A percentile compares a stretch with the other conserved stretches of the same genome.
phyloP scores from a whole-genome alignment of 2,888 invertebrate species.

The Lagria hirta region DNA sequence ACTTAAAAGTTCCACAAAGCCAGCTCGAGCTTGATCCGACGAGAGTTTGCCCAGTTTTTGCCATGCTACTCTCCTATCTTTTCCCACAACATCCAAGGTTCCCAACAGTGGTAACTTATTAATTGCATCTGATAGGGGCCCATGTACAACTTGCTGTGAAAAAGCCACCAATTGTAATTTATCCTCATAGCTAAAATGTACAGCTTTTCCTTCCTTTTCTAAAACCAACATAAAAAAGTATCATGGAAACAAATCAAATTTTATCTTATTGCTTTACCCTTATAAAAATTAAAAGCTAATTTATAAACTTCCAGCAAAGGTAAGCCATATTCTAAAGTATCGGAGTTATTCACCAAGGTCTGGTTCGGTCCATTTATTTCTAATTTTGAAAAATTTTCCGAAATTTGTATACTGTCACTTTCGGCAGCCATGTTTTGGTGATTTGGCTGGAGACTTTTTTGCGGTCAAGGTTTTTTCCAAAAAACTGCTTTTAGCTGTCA shows the following conservation, averaged over 20 bases:
- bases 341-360: slow-evolving; percentile 25
- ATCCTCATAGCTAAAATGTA: slow-evolving; percentile 92
- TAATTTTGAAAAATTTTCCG: slow-evolving; percentile 45
- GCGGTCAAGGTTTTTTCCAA: neutral
- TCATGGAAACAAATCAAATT: slow-evolving; percentile 13
- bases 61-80: slow-evolving; percentile 92
- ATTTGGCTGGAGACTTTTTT: neutral
- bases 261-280: slow-evolving; percentile 65
- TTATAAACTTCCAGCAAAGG: slow-evolving; percentile 81
- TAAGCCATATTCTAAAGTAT: slow-evolving; percentile 63
- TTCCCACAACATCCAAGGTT: slow-evolving; percentile 92
- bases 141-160: slow-evolving; percentile 88
- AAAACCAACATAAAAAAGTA: slow-evolving; percentile 44
- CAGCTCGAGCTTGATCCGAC: slow-evolving; percentile 85
- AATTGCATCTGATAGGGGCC: slow-evolving; percentile 72
- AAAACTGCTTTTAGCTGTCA: no score
- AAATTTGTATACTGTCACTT: slow-evolving; percentile 44
- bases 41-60: slow-evolving; percentile 84
- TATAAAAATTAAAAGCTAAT: slow-evolving; percentile 87
- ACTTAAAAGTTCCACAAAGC: slow-evolving; percentile 87
- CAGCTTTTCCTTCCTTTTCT: slow-evolving; percentile 98
- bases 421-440: slow-evolving; percentile 42
- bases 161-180: slow-evolving; percentile 88
- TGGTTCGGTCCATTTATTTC: slow-evolving; percentile 33
- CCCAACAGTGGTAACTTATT: slow-evolving; percentile 76